A percentile compares a stretch with the other conserved stretches of the same genome.
These are phyloP conservation scores for Bombus superbus DNA, from an alignment of 1,140 invertebrate species.

Conservation along the genomic window DNA sequence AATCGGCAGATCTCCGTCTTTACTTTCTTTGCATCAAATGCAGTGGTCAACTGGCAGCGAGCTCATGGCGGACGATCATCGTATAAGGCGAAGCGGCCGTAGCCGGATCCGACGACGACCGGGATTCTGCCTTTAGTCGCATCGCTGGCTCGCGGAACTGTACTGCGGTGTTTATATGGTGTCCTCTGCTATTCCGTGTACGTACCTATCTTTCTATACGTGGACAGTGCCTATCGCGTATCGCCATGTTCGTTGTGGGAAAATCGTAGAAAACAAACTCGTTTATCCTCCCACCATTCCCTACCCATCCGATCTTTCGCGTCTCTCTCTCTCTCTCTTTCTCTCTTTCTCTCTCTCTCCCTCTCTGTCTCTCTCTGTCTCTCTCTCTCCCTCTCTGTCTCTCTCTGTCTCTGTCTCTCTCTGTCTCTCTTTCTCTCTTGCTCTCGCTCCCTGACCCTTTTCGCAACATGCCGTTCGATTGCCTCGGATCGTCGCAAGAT, in stretches of 20 bases:
- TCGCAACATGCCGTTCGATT: background rate
- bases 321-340: background rate
- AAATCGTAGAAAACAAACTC: conserved; percentile 82
- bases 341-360: background rate
- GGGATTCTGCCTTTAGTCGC: conserved; percentile 76
- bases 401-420: background rate
- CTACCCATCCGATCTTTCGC: conserved; percentile 34
- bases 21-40: conserved; percentile 78
- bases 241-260: conserved; percentile 79
- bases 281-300: conserved; percentile 70
- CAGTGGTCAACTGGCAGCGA: conserved; percentile 64
- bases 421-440: background rate
- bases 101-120: conserved; percentile 76
- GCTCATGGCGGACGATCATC: conserved; percentile 74
- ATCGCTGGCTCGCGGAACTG: conserved; percentile 79
- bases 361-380: background rate
- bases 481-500: conserved; percentile 1
- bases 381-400: background rate
- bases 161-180: conserved; percentile 79
- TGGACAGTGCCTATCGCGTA: conserved; percentile 73
- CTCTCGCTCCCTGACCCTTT: background rate
- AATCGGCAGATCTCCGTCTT: conserved; percentile 69
- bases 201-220: conserved; percentile 72
- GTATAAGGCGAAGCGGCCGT: conserved; percentile 77
- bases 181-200: conserved; percentile 76